A percentile compares a stretch with the other conserved stretches of the same genome.
Evolutionary conservation across 92 coral and sea anemone species (phyloP).

Genomic region (Palythoa heliodiscus): DNA sequence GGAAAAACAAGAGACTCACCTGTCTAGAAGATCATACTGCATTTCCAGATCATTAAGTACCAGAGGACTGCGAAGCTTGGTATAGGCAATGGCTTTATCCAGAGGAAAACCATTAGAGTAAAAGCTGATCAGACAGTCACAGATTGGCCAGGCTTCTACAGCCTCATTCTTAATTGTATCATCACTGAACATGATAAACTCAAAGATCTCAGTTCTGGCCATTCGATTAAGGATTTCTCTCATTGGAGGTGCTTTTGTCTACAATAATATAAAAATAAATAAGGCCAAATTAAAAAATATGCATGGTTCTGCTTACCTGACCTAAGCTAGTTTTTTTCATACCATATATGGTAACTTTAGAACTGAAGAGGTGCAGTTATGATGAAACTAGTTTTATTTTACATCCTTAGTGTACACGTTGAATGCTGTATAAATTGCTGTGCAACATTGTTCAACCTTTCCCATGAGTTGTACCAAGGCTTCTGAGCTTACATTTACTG

Average conservation of each 20-base stretch:
- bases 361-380: no score
- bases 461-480: no score
- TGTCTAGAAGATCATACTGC: conserved; percentile 86
- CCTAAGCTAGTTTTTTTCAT: no score
- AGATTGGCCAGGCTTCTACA: conserved; percentile 90
- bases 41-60: conserved; percentile 90
- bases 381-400: no score
- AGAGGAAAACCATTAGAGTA: conserved; percentile 96
- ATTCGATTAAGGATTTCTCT: conserved; percentile 87
- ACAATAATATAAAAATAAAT: not conserved
- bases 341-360: no score
- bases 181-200: conserved; percentile 87
- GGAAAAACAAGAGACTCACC: conserved; percentile 49
- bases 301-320: no score
- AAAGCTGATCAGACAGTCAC: conserved; percentile 91
- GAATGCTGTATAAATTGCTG: no score
- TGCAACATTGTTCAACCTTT: no score
- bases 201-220: conserved; percentile 82
- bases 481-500: no score
- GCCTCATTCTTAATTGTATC: conserved; percentile 76
- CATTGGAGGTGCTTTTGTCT: conserved; percentile 98
- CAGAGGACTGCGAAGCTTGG: conserved; percentile 84
- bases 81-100: conserved; percentile 87
- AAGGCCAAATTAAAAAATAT: no score
- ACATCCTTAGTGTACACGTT: no score